These are phyloP conservation scores for Melanchra persicariae DNA, from an alignment of 2,888 invertebrate genomes.

Conservation along the genomic window DNA sequence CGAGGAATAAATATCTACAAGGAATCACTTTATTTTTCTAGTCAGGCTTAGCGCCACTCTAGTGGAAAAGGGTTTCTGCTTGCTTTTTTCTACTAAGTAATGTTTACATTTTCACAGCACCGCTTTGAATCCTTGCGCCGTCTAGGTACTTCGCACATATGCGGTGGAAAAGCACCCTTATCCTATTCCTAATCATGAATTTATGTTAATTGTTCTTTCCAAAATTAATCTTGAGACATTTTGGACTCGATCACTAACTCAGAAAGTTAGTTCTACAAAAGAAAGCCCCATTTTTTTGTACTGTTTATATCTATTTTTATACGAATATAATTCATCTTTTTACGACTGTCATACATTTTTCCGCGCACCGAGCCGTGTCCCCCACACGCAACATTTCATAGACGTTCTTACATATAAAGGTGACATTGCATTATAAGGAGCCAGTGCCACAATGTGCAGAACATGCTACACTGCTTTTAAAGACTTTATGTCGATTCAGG, in stretches of 20 bases:
- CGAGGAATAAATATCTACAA: too few relatives aligned
- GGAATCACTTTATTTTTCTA: too few relatives aligned
- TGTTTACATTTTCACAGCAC: too few relatives aligned
- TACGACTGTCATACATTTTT: constrained; percentile 27
- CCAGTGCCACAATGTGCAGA: constrained; percentile 28
- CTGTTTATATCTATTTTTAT: not conserved
- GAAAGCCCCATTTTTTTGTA: constrained; percentile 15
- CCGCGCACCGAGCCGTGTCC: constrained; percentile 38
- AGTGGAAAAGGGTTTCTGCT: too few relatives aligned
- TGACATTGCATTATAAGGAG: constrained; percentile 1
- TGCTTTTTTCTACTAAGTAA: too few relatives aligned
- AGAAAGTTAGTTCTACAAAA: constrained; percentile 12
- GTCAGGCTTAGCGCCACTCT: too few relatives aligned
- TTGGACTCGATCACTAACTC: not conserved
- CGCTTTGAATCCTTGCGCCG: too few relatives aligned
- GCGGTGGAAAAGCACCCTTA: too few relatives aligned
- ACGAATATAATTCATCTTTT: constrained; percentile 18
- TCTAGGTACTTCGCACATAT: too few relatives aligned
- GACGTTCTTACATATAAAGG: constrained; percentile 46
- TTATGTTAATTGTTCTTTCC: too few relatives aligned
- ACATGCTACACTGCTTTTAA: constrained; percentile 34
- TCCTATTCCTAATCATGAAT: too few relatives aligned
- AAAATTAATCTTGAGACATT: not conserved
- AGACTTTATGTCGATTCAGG: constrained; percentile 6
- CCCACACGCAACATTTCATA: constrained; percentile 44